Evolutionary conservation across 1,140 invertebrate species (phyloP).

Genomic region (Tetragnatha versicolor): DNA sequence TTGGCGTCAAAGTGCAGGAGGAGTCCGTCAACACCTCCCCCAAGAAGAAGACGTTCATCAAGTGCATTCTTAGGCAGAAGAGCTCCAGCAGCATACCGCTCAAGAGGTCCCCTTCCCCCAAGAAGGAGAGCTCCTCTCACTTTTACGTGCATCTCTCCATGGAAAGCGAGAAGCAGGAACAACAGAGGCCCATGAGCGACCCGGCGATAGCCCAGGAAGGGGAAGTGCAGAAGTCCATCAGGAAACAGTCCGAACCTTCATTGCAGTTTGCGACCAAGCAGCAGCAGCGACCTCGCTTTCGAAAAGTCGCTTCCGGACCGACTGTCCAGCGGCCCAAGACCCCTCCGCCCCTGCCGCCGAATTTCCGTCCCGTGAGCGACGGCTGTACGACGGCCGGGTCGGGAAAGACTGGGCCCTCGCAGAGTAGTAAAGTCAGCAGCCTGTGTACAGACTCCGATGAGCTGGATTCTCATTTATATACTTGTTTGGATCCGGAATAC

Average conservation of each 20-base stretch:
- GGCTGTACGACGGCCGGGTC: no score
- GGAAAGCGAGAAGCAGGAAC: conserved; percentile 32
- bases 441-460: neutral
- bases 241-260: conserved; percentile 27
- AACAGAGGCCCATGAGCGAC: conserved; percentile 38
- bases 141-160: conserved; percentile 53
- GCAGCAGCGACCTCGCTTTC: conserved; percentile 6
- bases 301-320: conserved; percentile 29
- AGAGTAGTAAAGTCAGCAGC: no score
- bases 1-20: conserved; percentile 56
- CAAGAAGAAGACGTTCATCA: conserved; percentile 51
- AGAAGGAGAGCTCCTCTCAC: conserved; percentile 57
- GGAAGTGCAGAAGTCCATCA: neutral
- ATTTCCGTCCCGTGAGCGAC: no score
- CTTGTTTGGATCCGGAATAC: conserved; percentile 40
- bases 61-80: conserved; percentile 43
- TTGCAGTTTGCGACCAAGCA: conserved; percentile 3
- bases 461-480: conserved; percentile 26
- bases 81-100: conserved; percentile 50
- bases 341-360: conserved; percentile 57
- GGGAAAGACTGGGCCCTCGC: no score
- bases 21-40: conserved; percentile 33
- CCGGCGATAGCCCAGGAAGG: conserved; percentile 6
- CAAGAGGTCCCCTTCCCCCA: conserved; percentile 55
- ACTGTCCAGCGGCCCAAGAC: conserved; percentile 58